Base-by-base conservation (phyloP, 30 jellyfish, hydroid and myxozoan species). In the Calvadosia cruxmelitensis region DNA sequence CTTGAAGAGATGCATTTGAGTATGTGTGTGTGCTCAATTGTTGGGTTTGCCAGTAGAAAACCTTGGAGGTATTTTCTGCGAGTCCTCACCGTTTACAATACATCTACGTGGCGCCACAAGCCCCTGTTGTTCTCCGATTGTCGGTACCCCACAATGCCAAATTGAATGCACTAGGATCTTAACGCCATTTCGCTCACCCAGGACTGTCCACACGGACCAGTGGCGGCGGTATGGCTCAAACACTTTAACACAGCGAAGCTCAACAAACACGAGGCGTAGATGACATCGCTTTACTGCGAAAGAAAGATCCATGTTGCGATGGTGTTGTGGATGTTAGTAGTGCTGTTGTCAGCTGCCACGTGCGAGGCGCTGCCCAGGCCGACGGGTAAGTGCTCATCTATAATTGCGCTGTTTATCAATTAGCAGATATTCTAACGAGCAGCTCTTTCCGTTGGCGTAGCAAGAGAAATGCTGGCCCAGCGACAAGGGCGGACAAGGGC, bases 81-180 rank as follows among this genome's bases (percentile, higher is more conserved):
- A 42, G 15, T 42, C 20, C 20, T 42, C 10, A 5, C 57, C 10
- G 10, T 42, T 42, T 42, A 42, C 57, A 42, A 42, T 42, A 42
- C 57, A 42, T 42, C 57, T 42, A 42, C 57, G 57, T 42, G 57
- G 57, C 57, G 57, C 10, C 57, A 5, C 57, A 42, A 42, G 57
- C 20, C 57, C 15, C 57, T 5, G 10, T 42, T 42, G 15, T 42
- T 42, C 20, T 10, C 10, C 20, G 57, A 42, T 42, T 42, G 57
- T 42, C 10, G 57, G 10, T 5, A 5, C 10, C 57, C 57, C 10
- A 42, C 57, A 42, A 42, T 42, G 57, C 57, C 57, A 5, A 5
- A 5, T 42, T 42, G 15, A 42, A 42, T 42, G 20, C 57, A 42
- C 20, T 42, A 42, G 20, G 57, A 42, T 20, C 57, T 42, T 20